Base-by-base conservation (phyloP, 2,113 vertebrate species). In the Istiophorus platypterus region DNA sequence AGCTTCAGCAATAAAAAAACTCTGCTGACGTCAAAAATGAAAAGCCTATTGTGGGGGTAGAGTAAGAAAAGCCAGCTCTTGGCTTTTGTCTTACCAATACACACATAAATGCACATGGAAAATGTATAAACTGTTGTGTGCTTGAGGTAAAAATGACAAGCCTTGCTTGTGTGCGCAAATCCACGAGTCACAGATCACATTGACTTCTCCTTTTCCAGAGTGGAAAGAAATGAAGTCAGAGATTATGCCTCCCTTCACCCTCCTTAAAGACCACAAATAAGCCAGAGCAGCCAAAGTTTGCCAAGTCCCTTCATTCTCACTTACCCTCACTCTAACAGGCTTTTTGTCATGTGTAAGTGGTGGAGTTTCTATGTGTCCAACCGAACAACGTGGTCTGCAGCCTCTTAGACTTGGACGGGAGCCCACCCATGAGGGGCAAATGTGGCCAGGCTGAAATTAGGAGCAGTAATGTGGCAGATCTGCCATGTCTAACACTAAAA, bases 141-240 rank as follows among this genome's bases (percentile, higher is more conserved):
- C 26, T 70, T 59, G 78, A 82, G 88, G 85, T 82, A 82, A 78
- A 92, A 86, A 89, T 68, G 72, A 84, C 82, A 81, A 78, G 62
- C 51, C 61, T 51, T 65, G 57, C 77, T 87, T 85, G 77, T 87
- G 87, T 85, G 85, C 80, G 81, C 62, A 68, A 65, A 75, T 83
- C 69, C 76, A 85, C 85, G 76, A 91, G 85, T 92, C 92, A 92
- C 39, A 2, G 76, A 82, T 92, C 86, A 77, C 42, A 80, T 69
- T 2, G 34, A 80, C 81, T 90, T 95, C 89, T 94, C 89, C 87
- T 92, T 94, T 94, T 95, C 88, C 93, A 92, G 85, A 93, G 88
- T 95, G 95, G 95, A 95, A 96, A 95, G 83, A 93, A 79, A 84
- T 87, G 72, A 90, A 85, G 85, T 93, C 90, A 92, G 74, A 85